Percentiles rank a stretch among this genome's conserved stretches.
Evolutionary conservation across 2,888 invertebrate species (phyloP).

Genomic region (Polydrusus pterygomalis): DNA sequence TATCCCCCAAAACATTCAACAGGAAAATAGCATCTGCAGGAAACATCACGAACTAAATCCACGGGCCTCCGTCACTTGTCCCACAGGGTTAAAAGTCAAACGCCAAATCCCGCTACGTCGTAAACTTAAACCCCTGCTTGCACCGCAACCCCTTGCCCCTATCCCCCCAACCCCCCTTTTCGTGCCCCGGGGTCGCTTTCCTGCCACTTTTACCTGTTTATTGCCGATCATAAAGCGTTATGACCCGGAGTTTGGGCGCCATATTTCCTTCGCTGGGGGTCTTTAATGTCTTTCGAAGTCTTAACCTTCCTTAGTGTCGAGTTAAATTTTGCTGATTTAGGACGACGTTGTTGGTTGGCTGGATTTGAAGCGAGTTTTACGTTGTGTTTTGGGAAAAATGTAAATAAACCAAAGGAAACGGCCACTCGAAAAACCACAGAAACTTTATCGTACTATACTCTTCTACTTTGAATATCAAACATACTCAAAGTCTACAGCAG

Average conservation of each 20-base stretch:
- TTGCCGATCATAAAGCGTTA: conserved; percentile 72
- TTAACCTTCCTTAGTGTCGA: conserved; percentile 22
- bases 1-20: neutral
- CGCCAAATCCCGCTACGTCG: conserved; percentile 60
- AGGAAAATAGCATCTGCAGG: conserved; percentile 53
- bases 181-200: conserved; percentile 48
- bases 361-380: neutral
- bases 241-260: conserved; percentile 67
- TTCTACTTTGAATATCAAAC: too few relatives aligned
- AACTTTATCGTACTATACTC: too few relatives aligned
- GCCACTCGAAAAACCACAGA: too few relatives aligned
- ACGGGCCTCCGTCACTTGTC: conserved; percentile 62
- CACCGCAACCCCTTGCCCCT: conserved; percentile 9
- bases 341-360: neutral
- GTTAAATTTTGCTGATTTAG: conserved; percentile 24
- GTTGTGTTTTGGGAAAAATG: neutral
- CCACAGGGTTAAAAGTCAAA: conserved; percentile 60
- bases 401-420: neutral
- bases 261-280: conserved; percentile 66
- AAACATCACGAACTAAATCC: conserved; percentile 17
- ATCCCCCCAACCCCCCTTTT: neutral
- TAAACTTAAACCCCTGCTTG: conserved; percentile 62
- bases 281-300: conserved; percentile 22
- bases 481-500: too few relatives aligned
- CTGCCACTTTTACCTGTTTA: conserved; percentile 70